These are phyloP conservation scores for Phengaris alcon DNA, from an alignment of 2,888 invertebrate genomes.

Conservation along the genomic window DNA sequence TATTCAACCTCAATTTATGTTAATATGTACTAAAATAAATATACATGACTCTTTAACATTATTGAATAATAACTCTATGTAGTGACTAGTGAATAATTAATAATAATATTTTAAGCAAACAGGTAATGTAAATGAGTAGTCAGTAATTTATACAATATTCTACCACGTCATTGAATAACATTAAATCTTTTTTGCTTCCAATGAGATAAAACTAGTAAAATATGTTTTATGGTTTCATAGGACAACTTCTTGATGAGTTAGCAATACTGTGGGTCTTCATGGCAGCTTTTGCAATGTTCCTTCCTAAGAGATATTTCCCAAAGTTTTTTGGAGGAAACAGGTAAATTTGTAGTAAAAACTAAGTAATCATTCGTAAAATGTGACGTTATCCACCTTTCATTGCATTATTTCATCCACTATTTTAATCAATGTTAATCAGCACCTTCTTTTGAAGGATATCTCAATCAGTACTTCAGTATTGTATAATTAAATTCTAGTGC, in stretches of 20 bases:
- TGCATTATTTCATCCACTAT: not conserved
- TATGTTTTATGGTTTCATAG: slow-evolving; percentile 53
- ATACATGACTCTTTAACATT: not conserved
- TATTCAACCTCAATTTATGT: not conserved
- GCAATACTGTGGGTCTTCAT: slow-evolving; percentile 91
- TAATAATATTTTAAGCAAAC: not conserved
- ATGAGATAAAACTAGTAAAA: not conserved
- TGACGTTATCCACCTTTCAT: not conserved
- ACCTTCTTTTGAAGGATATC: not conserved
- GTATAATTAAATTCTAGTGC: too few species aligned
- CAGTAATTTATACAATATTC: too few species aligned
- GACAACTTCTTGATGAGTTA: slow-evolving; percentile 89
- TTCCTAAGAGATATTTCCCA: slow-evolving; percentile 85
- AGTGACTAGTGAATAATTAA: too few species aligned
- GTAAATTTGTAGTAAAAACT: slow-evolving; percentile 56
- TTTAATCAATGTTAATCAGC: not conserved
- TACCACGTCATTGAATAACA: not conserved
- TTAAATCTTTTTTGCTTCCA: too few species aligned
- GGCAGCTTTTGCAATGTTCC: slow-evolving; percentile 87
- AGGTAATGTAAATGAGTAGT: not conserved
- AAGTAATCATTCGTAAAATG: not conserved
- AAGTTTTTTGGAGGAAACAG: slow-evolving; percentile 82
- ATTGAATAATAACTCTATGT: not conserved
- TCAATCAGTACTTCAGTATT: too few species aligned
- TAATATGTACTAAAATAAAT: not conserved